Base-by-base conservation (phyloP, 2,113 vertebrate species). In the Neogale vison region DNA sequence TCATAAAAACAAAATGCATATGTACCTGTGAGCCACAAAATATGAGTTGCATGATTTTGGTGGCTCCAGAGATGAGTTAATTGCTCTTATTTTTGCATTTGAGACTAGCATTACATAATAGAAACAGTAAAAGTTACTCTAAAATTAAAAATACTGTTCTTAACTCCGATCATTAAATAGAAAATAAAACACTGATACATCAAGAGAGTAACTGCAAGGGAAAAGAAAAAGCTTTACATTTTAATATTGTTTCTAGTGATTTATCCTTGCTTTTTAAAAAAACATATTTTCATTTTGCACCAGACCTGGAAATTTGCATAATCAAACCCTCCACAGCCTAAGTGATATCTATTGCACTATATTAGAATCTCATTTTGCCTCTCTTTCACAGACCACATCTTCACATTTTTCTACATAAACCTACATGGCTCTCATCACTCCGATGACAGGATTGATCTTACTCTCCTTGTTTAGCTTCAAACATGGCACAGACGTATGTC, bases 91-190 rank as follows among this genome's bases (percentile, higher is more conserved):
- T 85, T 96, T 92, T 91, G 26, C 69, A 36, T 93, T 89, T 87
- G 45, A 86, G 87, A 96, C 2, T 34, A 83, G n/a, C 4, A 72
- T 55, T 47, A 57, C 3, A 31, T 21, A 92, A 86, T 36, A 69
- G 74, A 87, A 72, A 94, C 23, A 88, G 55, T 34, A 92, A 92
- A 94, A 76, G 42, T 52, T 93, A 95, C 45, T 39, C 42, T 90
- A 90, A 95, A 90, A 95, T 84, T 93, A 18, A 79, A 59, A 47
- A 26, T n/a, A 6, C 24, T 76, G 69, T 94, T 69, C 24, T 80
- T 34, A 52, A 79, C 14, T 88, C 95, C 31, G n/a, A 90, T 57
- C 13, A 86, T 72, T 67, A 90, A 65, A 55, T 26, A 91, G 7
- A 52, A 93, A 93, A 74, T 74, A 74, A 31, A 67, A 76, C 18